phyloP scores from a whole-genome alignment of 2,888 invertebrate species.

The Drosophila macrospina region DNA sequence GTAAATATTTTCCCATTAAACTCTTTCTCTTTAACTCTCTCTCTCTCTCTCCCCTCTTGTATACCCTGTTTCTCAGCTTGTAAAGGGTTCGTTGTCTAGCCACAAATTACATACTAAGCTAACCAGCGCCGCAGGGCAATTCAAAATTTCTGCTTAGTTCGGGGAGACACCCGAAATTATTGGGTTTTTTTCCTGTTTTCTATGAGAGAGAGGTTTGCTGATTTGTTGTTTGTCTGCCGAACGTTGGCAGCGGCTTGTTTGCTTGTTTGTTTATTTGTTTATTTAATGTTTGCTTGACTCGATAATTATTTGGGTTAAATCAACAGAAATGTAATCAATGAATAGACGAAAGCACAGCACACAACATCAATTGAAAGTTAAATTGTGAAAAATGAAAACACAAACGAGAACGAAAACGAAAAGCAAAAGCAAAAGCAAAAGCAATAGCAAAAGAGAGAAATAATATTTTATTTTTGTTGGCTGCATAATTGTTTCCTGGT shows the following conservation, averaged over 20 bases:
- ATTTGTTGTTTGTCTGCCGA: slow-evolving; percentile 63
- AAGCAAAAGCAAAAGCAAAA: slow-evolving; percentile 16
- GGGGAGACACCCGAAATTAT: slow-evolving; percentile 45
- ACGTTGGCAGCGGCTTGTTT: slow-evolving; percentile 16
- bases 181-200: slow-evolving; percentile 65
- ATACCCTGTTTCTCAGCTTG: neutral
- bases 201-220: slow-evolving; percentile 44
- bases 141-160: slow-evolving; percentile 10
- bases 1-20: slow-evolving; percentile 44
- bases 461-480: slow-evolving; percentile 40
- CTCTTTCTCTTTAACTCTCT: slow-evolving; percentile 6
- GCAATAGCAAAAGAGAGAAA: slow-evolving; percentile 9
- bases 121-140: slow-evolving; percentile 1
- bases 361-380: slow-evolving; percentile 19
- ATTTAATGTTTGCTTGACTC: slow-evolving; percentile 78
- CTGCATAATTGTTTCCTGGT: slow-evolving; percentile 55
- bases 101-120: slow-evolving; percentile 36
- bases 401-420: slow-evolving; percentile 24
- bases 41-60: neutral
- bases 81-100: slow-evolving; percentile 18
- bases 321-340: slow-evolving; percentile 73
- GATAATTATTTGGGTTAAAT: slow-evolving; percentile 80
- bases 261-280: slow-evolving; percentile 67
- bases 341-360: slow-evolving; percentile 49
- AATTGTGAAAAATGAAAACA: slow-evolving; percentile 42